Base-by-base conservation (phyloP, 2,888 invertebrate species). In the Acanthopleura granulata region DNA sequence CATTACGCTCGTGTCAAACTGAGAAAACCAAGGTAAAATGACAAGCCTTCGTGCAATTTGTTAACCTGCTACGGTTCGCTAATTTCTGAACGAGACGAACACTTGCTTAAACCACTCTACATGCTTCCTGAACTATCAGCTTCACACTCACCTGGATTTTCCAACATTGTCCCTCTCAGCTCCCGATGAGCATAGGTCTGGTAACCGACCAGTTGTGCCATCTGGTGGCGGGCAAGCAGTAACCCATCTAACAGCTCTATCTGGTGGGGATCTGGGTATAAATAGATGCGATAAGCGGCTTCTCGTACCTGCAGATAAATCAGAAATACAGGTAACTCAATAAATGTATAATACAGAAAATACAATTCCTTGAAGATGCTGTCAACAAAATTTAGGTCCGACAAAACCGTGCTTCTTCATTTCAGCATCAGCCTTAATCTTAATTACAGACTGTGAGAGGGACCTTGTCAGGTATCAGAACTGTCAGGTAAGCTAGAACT, bases 121-220 rank as follows among this genome's bases (percentile, higher is more conserved):
- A 40, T 40, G 40, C 9, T 40, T 9, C 40, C 40, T 40, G 11
- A 66, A 57, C n/a, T 6, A n/a, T 40, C 11, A 69, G 51, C 25
- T 14, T 69, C 6, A 6, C 22, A 62, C 61, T 25, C 81, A 88
- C 88, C 92, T 0, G 98, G 95, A 0, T 93, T 94, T 87, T 96
- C 95, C 84, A 95, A 95, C 69, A 97, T 94, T 83, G 97, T 96
- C 12, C 96, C 95, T 86, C 94, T 94, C 75, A 98, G 93, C 0
- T 97, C 97, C 85, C 97, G 93, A 88, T 98, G 95, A 0, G 96
- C 95, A 85, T 95, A 99, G 0, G 96, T 94, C 22, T 93, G 91
- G 91, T 98, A 99, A 1, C 97, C 99, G 88, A 98, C 98, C 16
- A 95, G 92, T 74, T 93, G 91, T 0, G 98, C 98, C 85, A 99